A percentile compares a stretch with the other conserved stretches of the same genome.
Conservation (phyloP, 1,140 invertebrate genomes). For the Drosophila lowei region DNA sequence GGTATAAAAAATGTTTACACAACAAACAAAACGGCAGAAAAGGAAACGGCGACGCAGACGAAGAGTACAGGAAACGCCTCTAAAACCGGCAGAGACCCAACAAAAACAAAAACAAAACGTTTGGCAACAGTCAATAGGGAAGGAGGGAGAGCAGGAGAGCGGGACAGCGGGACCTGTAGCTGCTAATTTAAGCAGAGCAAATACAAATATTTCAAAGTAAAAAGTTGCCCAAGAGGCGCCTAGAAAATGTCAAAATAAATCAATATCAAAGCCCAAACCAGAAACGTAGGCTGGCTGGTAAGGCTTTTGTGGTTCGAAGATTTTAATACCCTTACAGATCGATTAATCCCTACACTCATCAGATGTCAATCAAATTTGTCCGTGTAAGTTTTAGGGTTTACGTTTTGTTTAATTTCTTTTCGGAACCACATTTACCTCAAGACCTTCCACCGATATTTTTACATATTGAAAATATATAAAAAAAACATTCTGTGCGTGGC, state of each 20-base stretch:
- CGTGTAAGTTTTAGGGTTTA: not conserved
- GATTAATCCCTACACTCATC: too few species aligned
- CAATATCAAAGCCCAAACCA: conserved; percentile 39
- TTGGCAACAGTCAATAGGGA: conserved; percentile 42
- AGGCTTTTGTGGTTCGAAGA: too few species aligned
- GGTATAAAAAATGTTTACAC: conserved; percentile 62
- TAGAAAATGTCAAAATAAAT: conserved; percentile 52
- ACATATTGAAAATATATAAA: too few species aligned
- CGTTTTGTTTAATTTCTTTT: not conserved
- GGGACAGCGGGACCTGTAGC: not conserved
- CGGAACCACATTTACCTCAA: too few species aligned
- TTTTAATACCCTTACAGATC: too few species aligned
- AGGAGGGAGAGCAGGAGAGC: conserved; percentile 3
- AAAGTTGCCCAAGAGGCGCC: conserved; percentile 1
- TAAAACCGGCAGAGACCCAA: conserved; percentile 16
- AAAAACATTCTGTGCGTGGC: too few species aligned
- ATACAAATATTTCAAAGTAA: conserved; percentile 17
- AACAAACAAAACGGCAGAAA: conserved; percentile 49
- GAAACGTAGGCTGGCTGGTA: too few species aligned
- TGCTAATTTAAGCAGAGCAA: conserved; percentile 53
- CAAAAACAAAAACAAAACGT: conserved; percentile 34
- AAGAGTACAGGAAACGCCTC: conserved; percentile 39
- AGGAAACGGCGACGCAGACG: not conserved
- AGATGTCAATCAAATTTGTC: too few species aligned
- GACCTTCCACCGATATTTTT: too few species aligned